Evolutionary conservation across 2,113 vertebrate genomes (phyloP), one percentile per base, ranked within the genome.

Genomic region (Notarius quadriscutis): DNA sequence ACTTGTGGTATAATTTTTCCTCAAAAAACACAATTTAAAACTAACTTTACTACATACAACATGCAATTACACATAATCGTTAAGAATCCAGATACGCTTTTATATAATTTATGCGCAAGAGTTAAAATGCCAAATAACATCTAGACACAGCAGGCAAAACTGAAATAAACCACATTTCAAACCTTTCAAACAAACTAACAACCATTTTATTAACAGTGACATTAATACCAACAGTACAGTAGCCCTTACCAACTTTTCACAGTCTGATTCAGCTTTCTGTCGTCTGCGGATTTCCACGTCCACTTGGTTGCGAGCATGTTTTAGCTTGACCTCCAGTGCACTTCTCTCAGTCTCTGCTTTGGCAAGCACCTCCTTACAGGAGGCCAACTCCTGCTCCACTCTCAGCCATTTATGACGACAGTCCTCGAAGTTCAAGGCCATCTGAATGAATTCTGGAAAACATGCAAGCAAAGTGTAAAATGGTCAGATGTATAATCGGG

Each of bases 291-390:
- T 99, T 94, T 99, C 98, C 81, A 99, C 96, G 0, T 99, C 98
- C 81, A 99, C 97, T 89, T 99, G 98, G 91, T 99, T 99, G 27
- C 98, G 97, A 25, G 98, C 98, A 0, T 99, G 98, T 92, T 99
- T 99, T 87, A 99, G 94, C 91, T 99, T 99, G 87, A 99, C 97
- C 67, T 98, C 98, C 93, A 99, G 83, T 3, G 98, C 95, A 1
- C 96, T 96, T 0, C 96, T 95, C 79, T 99, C 98, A 0, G 97
- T 96, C 89, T 99, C 97, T 0, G 94, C 94, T 91, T 98, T 99
- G 92, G 97, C 96, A 65, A 99, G 95, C 11, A 95, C 91, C 86
- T 99, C 97, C 88, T 97, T 97, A 92, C 93, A 97, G 51, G 93
- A 94, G 4, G 94, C 93, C 55, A 99, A 92, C 0, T 99, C 97